Evolutionary conservation across 2,113 vertebrate genomes (phyloP).

Genomic region (Gorsachius goisagi): DNA sequence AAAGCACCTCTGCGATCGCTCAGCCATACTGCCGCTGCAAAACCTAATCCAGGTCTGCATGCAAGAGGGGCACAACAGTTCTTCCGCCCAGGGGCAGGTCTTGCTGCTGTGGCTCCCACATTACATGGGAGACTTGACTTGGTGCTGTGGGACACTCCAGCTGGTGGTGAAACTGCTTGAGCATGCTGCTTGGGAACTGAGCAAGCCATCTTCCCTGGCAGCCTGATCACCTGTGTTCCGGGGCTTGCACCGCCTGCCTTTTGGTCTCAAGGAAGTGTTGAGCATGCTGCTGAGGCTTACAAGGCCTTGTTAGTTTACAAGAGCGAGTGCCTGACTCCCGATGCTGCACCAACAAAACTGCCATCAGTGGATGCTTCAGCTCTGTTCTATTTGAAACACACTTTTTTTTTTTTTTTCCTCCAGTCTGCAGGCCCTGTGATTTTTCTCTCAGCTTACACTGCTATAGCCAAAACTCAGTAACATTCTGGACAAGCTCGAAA

Average conservation of each 20-base stretch:
- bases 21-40: neutral
- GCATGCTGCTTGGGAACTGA: neutral
- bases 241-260: neutral
- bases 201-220: neutral
- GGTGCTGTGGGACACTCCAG: neutral
- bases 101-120: neutral
- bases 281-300: neutral
- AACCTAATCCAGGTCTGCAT: rapidly evolving
- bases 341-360: neutral
- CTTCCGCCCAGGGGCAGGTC: neutral
- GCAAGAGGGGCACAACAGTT: rapidly evolving
- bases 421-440: neutral
- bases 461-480: neutral
- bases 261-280: neutral
- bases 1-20: rapidly evolving
- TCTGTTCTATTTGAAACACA: neutral
- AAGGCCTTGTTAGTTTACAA: neutral
- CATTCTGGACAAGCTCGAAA: neutral
- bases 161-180: neutral
- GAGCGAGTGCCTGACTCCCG: neutral
- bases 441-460: neutral
- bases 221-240: neutral
- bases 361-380: neutral
- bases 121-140: rapidly evolving
- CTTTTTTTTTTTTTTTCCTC: neutral